phyloP scores from a whole-genome alignment of 2,113 vertebrate genomes.

The Amia ocellicauda region DNA sequence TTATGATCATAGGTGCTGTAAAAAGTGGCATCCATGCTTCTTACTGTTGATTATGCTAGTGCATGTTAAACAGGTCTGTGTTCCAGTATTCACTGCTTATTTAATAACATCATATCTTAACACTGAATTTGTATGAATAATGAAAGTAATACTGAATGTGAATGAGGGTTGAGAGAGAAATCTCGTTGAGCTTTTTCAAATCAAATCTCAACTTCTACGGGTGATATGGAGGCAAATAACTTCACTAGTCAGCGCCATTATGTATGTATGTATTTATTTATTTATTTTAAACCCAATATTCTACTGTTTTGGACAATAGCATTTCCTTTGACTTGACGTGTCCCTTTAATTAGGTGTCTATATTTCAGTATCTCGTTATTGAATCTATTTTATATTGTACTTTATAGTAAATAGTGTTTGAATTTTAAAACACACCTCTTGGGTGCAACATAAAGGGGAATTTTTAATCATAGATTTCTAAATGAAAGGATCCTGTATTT shows the following conservation, averaged over 20 bases:
- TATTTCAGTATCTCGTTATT: slow-evolving; percentile 65
- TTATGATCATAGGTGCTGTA: too few species aligned
- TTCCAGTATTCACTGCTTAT: too few species aligned
- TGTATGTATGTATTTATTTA: too few species aligned
- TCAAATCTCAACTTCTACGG: neutral
- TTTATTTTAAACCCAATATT: slow-evolving; percentile 34
- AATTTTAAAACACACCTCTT: slow-evolving; percentile 74
- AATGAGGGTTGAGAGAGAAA: too few species aligned
- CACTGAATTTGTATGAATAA: too few species aligned
- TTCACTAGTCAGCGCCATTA: slow-evolving; percentile 15
- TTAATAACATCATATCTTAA: too few species aligned
- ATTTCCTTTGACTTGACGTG: slow-evolving; percentile 49
- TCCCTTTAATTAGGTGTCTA: slow-evolving; percentile 69
- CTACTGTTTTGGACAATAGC: slow-evolving; percentile 47
- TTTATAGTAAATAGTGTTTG: slow-evolving; percentile 72
- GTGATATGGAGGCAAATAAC: slow-evolving; percentile 7
- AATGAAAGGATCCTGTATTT: slow-evolving; percentile 62
- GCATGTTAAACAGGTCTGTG: too few species aligned
- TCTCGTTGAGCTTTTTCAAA: too few species aligned
- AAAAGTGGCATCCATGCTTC: too few species aligned
- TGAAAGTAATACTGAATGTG: too few species aligned
- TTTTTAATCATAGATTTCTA: slow-evolving; percentile 65
- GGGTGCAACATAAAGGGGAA: slow-evolving; percentile 72
- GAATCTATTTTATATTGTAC: slow-evolving; percentile 68
- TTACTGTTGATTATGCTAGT: too few species aligned